These are phyloP conservation scores for Myripristis murdjan DNA, from an alignment of 2,797 vertebrate species.

Conservation along the genomic window DNA sequence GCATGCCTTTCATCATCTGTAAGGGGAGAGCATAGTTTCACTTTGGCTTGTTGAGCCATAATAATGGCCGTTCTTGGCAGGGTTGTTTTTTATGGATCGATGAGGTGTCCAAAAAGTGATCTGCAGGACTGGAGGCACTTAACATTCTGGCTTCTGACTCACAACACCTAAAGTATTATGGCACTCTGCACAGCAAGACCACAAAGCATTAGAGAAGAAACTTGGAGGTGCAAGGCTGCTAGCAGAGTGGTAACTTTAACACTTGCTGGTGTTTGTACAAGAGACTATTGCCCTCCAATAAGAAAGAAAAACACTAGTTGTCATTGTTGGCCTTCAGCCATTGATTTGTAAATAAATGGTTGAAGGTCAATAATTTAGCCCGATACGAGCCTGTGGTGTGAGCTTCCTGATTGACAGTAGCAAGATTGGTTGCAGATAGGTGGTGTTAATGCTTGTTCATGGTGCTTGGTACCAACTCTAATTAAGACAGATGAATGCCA, in stretches of 20 bases:
- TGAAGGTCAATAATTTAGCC: too few species aligned
- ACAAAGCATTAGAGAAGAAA: neutral
- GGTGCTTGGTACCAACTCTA: too few species aligned
- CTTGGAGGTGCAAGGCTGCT: neutral
- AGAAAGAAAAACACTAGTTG: too few species aligned
- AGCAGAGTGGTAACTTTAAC: neutral
- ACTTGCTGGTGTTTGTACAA: too few species aligned
- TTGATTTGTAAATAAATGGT: too few species aligned
- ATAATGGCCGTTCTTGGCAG: conserved; percentile 42
- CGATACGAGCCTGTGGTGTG: neutral
- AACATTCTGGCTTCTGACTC: conserved; percentile 43
- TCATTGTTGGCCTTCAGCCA: too few species aligned
- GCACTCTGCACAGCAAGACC: conserved; percentile 7
- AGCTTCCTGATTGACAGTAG: too few species aligned
- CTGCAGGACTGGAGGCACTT: conserved; percentile 54
- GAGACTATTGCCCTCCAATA: too few species aligned
- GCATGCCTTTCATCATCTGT: conserved; percentile 48
- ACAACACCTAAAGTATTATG: conserved; percentile 39
- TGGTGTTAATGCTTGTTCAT: too few species aligned
- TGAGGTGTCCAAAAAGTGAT: conserved; percentile 39
- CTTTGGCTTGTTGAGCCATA: conserved; percentile 38
- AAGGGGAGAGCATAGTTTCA: conserved; percentile 33
- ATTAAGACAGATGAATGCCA: too few species aligned
- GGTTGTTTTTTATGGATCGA: conserved; percentile 40
- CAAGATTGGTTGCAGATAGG: too few species aligned